These are phyloP conservation scores for Callinectes sapidus DNA, from an alignment of 2,888 invertebrate species.

Conservation along the genomic window DNA sequence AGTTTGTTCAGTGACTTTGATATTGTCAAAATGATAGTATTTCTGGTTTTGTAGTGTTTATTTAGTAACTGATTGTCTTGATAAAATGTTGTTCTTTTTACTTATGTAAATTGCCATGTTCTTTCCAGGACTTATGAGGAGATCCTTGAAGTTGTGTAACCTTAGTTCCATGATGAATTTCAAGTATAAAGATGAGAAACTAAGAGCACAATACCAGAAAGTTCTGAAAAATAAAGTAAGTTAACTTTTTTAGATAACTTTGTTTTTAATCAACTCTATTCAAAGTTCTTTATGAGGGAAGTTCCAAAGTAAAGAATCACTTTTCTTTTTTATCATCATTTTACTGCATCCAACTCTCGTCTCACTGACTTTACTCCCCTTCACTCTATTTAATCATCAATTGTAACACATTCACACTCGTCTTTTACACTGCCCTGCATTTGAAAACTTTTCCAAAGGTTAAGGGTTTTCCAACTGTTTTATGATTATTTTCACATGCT, in stretches of 20 bases:
- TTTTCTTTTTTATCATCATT: not conserved
- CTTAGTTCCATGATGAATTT: constrained; percentile 47
- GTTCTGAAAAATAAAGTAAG: constrained; percentile 34
- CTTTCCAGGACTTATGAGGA: constrained; percentile 42
- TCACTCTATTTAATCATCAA: too few species aligned
- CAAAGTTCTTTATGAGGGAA: too few species aligned
- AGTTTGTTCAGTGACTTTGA: not conserved
- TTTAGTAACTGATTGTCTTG: not conserved
- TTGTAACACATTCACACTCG: too few species aligned
- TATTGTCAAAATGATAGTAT: not conserved
- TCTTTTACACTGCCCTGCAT: too few species aligned
- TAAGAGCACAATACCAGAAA: constrained; percentile 45
- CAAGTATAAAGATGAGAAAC: constrained; percentile 22
- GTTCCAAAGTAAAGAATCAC: too few species aligned
- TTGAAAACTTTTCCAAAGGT: too few species aligned
- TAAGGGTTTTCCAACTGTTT: too few species aligned
- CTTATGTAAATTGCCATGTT: not conserved
- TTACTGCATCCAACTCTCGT: too few species aligned
- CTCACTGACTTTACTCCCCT: too few species aligned
- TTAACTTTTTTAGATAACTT: not conserved
- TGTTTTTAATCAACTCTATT: not conserved
- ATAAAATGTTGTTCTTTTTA: not conserved
- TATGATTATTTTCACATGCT: too few species aligned
- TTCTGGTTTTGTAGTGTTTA: not conserved
- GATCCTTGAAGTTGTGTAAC: constrained; percentile 44